Conservation (phyloP, 2,888 invertebrate species). For the Sesamia inferens region DNA sequence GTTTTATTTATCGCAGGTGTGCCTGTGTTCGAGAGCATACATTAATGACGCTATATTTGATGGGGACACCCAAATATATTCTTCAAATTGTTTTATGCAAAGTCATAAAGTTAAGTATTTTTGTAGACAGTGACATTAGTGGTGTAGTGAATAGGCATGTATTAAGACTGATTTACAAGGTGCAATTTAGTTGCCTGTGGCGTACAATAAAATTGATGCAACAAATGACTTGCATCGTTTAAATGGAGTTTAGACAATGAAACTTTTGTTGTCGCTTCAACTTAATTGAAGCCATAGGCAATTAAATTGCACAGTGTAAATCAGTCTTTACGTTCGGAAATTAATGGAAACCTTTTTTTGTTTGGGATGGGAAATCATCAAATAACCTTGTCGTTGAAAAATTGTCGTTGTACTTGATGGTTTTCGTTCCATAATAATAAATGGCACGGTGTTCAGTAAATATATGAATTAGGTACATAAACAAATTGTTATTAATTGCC, state of each 20-base stretch:
- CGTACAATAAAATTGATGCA: too few relatives aligned
- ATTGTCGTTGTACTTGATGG: conserved; percentile 53
- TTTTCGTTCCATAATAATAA: conserved; percentile 33
- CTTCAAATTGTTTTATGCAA: conserved; percentile 10
- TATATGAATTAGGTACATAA: conserved; percentile 38
- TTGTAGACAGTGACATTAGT: conserved; percentile 7
- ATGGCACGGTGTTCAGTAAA: conserved; percentile 35
- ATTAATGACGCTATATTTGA: conserved; percentile 35
- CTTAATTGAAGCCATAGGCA: too few relatives aligned
- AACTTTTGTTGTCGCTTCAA: too few relatives aligned
- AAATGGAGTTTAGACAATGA: too few relatives aligned
- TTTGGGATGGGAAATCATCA: too few relatives aligned
- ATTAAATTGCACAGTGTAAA: too few relatives aligned
- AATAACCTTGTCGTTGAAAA: conserved; percentile 5
- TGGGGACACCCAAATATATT: neutral
- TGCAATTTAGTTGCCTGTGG: too few relatives aligned
- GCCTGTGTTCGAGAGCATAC: conserved; percentile 15
- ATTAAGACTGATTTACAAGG: too few relatives aligned
- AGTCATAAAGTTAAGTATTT: conserved; percentile 11
- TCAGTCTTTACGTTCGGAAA: neutral
- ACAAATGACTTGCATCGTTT: too few relatives aligned
- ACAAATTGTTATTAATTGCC: conserved; percentile 63
- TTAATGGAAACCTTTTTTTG: conserved; percentile 53
- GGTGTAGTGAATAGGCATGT: conserved; percentile 5
- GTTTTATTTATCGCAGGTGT: conserved; percentile 46